Evolutionary conservation across 2,888 invertebrate genomes (phyloP), one percentile per base, ranked within the genome.

Genomic region (Asteroscopus sphinx): DNA sequence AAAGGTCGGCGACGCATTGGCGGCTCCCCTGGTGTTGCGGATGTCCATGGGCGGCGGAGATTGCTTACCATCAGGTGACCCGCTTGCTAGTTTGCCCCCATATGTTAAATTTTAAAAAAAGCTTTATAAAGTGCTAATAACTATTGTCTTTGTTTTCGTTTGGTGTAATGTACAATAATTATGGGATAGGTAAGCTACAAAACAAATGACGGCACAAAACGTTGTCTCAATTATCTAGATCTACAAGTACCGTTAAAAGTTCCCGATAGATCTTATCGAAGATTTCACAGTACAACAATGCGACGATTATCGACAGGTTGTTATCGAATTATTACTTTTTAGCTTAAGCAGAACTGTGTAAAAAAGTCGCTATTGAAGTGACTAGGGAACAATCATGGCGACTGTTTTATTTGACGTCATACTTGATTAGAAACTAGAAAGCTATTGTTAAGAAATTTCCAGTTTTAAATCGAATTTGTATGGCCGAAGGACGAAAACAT

Each of bases 301-400:
- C 45, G 17, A 15, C 48, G 51, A 77, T 76, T 73, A 76, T 57
- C 49, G 21, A 42, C 40, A 62, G 57, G 46, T 73, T 46, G 33
- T 66, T 59, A 73, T 45, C 47, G 26, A 68, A 71, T 77, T 70
- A 66, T 46, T 62, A 64, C 57, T 76, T 72, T 72, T 75, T 69
- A 79, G 58, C 63, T 51, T 65, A 69, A 68, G 17, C 68, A 47
- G 67, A 76, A 63, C 69, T 65, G 62, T 60, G 26, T 21, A n/a
- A 57, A 28, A 9, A 68, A 71, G 47, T 51, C 41, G 52, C 62
- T 47, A 76, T 68, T 45, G 35, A 68, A 41, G 55, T 61, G 74
- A 74, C 58, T 67, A 52, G 37, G 41, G 46, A 53, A 65, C 45
- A 57, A 61, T 64, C 35, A 41, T 35, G 12, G n/a, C 28, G 9